These are phyloP conservation scores for Atherix ibis DNA, from an alignment of 2,888 invertebrate genomes.

Conservation along the genomic window DNA sequence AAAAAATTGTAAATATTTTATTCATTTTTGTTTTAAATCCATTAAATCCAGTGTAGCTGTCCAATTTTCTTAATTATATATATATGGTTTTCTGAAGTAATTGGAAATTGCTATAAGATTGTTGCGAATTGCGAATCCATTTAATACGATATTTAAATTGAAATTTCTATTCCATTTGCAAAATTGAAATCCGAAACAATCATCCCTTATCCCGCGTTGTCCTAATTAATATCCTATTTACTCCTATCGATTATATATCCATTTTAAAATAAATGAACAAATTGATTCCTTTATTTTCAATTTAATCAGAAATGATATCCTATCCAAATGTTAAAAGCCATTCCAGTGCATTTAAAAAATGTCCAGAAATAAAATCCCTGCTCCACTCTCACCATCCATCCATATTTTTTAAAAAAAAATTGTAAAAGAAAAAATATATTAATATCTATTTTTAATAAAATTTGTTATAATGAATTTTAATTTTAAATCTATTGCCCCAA, in stretches of 20 bases:
- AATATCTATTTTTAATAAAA: constrained; percentile 8
- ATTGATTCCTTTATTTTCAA: constrained; percentile 1
- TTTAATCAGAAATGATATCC: constrained; percentile 9
- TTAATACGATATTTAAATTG: background rate
- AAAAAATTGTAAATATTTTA: background rate
- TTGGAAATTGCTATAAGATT: background rate
- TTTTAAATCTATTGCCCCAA: background rate
- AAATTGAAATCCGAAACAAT: background rate
- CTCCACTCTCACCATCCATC: constrained; percentile 10
- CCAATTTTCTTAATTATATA: background rate
- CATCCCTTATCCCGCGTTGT: constrained; percentile 10
- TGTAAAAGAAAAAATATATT: constrained; percentile 13
- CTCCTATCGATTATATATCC: constrained; percentile 7
- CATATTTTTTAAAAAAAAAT: constrained; percentile 11
- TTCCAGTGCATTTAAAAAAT: constrained; percentile 12
- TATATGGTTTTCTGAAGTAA: background rate
- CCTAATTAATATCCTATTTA: constrained; percentile 7
- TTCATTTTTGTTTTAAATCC: background rate
- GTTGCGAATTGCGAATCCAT: background rate
- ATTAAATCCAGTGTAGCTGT: too few relatives aligned
- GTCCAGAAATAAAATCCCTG: constrained; percentile 12
- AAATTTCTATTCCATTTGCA: background rate
- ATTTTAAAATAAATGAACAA: background rate
- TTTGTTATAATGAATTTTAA: constrained; percentile 2
- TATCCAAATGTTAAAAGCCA: constrained; percentile 9